Evolutionary conservation across 2,797 vertebrate genomes (phyloP).

Genomic region (Gymnodraco acuticeps): DNA sequence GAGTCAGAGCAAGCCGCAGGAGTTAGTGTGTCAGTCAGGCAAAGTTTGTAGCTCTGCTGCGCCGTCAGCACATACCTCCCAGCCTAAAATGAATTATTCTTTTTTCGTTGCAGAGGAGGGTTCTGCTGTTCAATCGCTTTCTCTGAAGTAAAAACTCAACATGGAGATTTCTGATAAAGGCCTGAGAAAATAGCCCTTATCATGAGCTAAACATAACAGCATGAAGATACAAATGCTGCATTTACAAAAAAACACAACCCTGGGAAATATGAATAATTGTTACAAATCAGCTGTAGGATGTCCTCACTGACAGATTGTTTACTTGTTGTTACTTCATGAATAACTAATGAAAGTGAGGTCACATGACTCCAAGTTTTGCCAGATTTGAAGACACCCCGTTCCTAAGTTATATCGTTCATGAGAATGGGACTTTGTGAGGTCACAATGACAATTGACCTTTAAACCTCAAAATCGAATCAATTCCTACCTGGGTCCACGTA

Average conservation of each 20-base stretch:
- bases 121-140: background rate
- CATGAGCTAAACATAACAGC: conserved; percentile 32
- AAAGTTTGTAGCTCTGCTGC: conserved; percentile 44
- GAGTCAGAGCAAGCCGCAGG: conserved; percentile 17
- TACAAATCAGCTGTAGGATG: conserved; percentile 21
- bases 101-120: conserved; percentile 4
- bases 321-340: background rate
- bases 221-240: background rate
- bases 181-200: conserved; percentile 17
- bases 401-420: too few species aligned
- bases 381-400: too few species aligned
- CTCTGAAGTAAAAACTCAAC: conserved; percentile 30
- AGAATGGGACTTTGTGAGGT: too few species aligned
- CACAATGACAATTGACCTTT: too few species aligned
- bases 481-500: too few species aligned
- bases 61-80: conserved; percentile 39
- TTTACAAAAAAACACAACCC: conserved; percentile 15
- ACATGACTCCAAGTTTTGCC: too few species aligned
- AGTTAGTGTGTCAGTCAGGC: conserved; percentile 31
- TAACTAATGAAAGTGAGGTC: too few species aligned
- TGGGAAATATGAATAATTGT: conserved; percentile 4
- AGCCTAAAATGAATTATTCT: conserved; percentile 28
- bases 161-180: conserved; percentile 45
- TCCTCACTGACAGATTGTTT: background rate
- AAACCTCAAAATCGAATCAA: too few species aligned